Percentiles rank a stretch among this genome's conserved stretches.
These are phyloP conservation scores for Porites rus DNA, from an alignment of 92 coral and sea anemone genomes.

Conservation along the genomic window DNA sequence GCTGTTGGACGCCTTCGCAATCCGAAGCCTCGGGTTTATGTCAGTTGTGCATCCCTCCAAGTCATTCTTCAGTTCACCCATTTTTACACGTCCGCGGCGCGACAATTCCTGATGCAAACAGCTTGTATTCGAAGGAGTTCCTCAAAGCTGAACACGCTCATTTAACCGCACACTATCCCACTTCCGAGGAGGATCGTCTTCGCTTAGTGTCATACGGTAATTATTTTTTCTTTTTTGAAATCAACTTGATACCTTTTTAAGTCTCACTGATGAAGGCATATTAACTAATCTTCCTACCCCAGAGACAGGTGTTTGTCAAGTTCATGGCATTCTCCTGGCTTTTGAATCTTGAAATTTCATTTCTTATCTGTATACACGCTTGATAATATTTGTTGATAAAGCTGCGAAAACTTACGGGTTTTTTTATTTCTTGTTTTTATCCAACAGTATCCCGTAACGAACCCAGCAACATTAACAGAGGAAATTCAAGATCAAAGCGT, in stretches of 20 bases:
- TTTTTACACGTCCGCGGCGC: slow-evolving; percentile 94
- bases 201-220: slow-evolving; percentile 93
- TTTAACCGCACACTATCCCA: slow-evolving; percentile 84
- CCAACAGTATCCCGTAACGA: slow-evolving; percentile 80
- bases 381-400: slow-evolving; percentile 21
- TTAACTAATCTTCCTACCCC: slow-evolving; percentile 14
- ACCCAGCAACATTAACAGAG: slow-evolving; percentile 72
- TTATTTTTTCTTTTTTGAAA: slow-evolving; percentile 49
- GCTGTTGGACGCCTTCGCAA: slow-evolving; percentile 96
- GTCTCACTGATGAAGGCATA: slow-evolving; percentile 31
- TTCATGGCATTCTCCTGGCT: neutral
- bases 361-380: slow-evolving; percentile 35
- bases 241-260: slow-evolving; percentile 24
- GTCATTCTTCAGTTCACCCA: slow-evolving; percentile 73
- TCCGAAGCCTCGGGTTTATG: slow-evolving; percentile 92
- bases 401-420: neutral
- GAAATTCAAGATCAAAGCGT: slow-evolving; percentile 93
- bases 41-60: slow-evolving; percentile 94
- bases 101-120: slow-evolving; percentile 74
- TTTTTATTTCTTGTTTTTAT: slow-evolving; percentile 11
- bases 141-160: slow-evolving; percentile 84
- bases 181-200: slow-evolving; percentile 78
- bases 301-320: slow-evolving; percentile 44
- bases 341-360: slow-evolving; percentile 47
- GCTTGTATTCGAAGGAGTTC: slow-evolving; percentile 77